Conservation (phyloP, 92 coral and sea anemone genomes). For the Porites rus region DNA sequence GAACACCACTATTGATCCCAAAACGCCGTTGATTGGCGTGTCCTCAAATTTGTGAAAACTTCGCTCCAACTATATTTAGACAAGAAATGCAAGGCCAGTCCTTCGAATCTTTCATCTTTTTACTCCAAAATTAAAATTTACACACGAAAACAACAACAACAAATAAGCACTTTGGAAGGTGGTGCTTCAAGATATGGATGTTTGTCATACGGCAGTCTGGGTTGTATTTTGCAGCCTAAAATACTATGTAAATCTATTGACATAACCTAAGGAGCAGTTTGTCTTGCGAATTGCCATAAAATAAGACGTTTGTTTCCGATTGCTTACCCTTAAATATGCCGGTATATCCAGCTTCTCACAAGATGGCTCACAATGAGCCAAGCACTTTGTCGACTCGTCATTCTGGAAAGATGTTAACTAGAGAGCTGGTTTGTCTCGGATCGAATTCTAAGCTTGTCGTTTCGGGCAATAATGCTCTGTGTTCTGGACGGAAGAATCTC, state of each 20-base stretch:
- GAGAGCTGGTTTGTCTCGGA: neutral
- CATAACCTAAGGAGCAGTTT: neutral
- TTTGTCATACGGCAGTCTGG: no score
- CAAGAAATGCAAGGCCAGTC: neutral
- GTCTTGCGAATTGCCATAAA: neutral
- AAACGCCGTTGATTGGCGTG: neutral
- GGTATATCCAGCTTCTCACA: slow-evolving; percentile 2
- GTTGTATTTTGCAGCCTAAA: no score
- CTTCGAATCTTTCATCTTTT: neutral
- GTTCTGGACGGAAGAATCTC: slow-evolving; percentile 19
- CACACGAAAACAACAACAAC: neutral
- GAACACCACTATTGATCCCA: neutral
- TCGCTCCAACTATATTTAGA: neutral
- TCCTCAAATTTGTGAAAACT: slow-evolving; percentile 20
- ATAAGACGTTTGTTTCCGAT: neutral
- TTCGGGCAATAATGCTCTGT: neutral
- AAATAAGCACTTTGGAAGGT: no score
- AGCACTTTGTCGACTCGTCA: neutral
- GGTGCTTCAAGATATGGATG: no score
- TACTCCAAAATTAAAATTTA: neutral
- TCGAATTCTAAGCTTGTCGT: neutral
- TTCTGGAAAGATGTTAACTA: neutral
- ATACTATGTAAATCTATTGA: neutral
- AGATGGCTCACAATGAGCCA: neutral
- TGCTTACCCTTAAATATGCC: neutral